Base-by-base conservation (phyloP, 2,113 vertebrate genomes). In the Tamias sibiricus region DNA sequence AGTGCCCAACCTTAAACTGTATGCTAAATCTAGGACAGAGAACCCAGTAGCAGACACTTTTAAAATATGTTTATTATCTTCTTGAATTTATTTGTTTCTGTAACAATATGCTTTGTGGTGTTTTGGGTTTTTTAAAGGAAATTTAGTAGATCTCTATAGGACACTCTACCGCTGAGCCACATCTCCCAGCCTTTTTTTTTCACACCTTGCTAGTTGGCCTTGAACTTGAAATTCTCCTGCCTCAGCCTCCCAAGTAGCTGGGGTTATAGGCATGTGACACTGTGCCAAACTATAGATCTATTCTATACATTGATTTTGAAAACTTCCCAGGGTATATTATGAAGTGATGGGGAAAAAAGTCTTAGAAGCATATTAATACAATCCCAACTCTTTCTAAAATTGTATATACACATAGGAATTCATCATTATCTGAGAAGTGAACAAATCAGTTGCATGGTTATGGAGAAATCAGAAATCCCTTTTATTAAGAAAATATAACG, bases 1-100 rank as follows among this genome's bases (percentile, higher is more conserved):
- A 93, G 62, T 69, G 90, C 52, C 44, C 76, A 77, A 93, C 90
- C 76, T 87, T 96, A 86, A 97, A 79, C 86, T 97, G 62, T 81
- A 86, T 35, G 47, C 62, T 98, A 96, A 98, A 98, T 98, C 64
- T 68, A 74, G 52, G 71, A 35, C 75, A 44, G 68, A 90, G 59
- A 80, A 80, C 37, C 32, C 80, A 93, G 83, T 49, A 54, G 79
- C 64, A n/a, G 16, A 76, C 52, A 68, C 66, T 95, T 84, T 11
- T 64, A 83, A 62, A 91, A 68, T 24, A 74, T 87, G 75, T 77
- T 96, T 82, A 86, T 80, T 54, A 85, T 62, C 49, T 90, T 57
- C 49, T 94, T 85, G 74, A 32, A 85, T 82, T 96, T 94, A 68
- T 90, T 95, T 91, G 81, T 72, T 90, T 95, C 93, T 93, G 54